Conservation (phyloP, 1,140 invertebrate species). For the Trissolcus basalis region DNA sequence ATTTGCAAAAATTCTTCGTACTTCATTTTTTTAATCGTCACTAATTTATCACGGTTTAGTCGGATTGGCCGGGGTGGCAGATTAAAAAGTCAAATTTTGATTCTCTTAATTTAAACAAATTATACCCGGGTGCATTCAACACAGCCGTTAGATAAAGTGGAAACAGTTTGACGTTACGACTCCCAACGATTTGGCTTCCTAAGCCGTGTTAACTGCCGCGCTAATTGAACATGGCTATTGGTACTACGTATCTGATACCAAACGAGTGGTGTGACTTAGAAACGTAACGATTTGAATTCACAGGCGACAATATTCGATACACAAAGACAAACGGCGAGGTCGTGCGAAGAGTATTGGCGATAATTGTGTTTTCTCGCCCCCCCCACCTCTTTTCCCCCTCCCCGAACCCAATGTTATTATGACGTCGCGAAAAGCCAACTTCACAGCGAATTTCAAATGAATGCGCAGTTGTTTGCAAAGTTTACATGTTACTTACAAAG, state of each 20-base stretch:
- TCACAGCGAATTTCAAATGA: conserved; percentile 49
- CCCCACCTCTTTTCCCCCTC: no score
- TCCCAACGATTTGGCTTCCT: conserved; percentile 21
- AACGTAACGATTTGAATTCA: conserved; percentile 45
- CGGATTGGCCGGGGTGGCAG: neutral
- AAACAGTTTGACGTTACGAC: conserved; percentile 29
- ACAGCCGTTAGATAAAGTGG: conserved; percentile 9
- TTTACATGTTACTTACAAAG: conserved; percentile 57
- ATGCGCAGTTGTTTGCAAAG: conserved; percentile 41
- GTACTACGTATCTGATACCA: conserved; percentile 33
- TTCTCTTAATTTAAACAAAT: no score
- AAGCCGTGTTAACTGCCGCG: conserved; percentile 25
- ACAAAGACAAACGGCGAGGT: conserved; percentile 36
- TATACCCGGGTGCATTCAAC: neutral
- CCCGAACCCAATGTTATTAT: conserved; percentile 62
- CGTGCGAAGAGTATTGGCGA: conserved; percentile 53
- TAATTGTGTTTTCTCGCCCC: no score
- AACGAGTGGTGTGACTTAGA: conserved; percentile 51
- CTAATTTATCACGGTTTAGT: neutral
- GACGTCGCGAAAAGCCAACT: conserved; percentile 48
- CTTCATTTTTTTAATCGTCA: conserved; percentile 10
- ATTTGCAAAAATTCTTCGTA: conserved; percentile 1
- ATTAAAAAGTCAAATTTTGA: neutral
- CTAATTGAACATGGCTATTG: conserved; percentile 32
- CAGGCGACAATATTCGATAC: conserved; percentile 56